phyloP scores from a whole-genome alignment of 2,797 vertebrate genomes.

The Notolepis coatsorum region DNA sequence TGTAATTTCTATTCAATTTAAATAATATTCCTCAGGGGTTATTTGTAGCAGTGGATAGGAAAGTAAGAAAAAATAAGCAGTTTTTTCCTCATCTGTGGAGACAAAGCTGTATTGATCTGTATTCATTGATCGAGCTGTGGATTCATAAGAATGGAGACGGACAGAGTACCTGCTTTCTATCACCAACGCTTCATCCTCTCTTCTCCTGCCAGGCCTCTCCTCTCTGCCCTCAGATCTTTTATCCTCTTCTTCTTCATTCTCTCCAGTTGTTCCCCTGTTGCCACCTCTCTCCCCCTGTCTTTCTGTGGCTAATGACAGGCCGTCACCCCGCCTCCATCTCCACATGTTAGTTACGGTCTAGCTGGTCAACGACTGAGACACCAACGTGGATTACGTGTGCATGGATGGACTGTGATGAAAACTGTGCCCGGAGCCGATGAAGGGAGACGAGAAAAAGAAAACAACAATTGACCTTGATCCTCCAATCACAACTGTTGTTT shows the following conservation, averaged over 20 bases:
- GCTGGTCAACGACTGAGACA: neutral
- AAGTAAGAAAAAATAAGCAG: no score
- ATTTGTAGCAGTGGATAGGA: no score
- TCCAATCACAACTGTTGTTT: no score
- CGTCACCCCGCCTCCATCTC: neutral
- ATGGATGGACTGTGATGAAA: constrained; percentile 2
- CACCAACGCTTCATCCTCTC: neutral
- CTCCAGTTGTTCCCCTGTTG: neutral
- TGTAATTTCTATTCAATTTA: no score
- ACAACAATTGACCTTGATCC: neutral
- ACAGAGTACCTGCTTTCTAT: constrained; percentile 1
- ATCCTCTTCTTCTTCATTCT: neutral
- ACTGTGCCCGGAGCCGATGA: neutral
- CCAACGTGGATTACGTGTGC: neutral
- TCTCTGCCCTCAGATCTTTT: neutral
- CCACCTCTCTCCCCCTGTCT: neutral
- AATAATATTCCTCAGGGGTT: no score
- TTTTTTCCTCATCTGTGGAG: constrained; percentile 22
- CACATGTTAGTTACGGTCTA: neutral
- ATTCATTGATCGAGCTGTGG: constrained; percentile 21
- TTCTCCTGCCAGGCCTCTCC: neutral
- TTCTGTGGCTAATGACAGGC: neutral
- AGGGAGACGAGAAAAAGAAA: neutral
- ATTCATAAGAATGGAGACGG: constrained; percentile 12
- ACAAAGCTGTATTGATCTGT: neutral